Base-by-base conservation (phyloP, 2,113 vertebrate genomes). In the Pipra filicauda region DNA sequence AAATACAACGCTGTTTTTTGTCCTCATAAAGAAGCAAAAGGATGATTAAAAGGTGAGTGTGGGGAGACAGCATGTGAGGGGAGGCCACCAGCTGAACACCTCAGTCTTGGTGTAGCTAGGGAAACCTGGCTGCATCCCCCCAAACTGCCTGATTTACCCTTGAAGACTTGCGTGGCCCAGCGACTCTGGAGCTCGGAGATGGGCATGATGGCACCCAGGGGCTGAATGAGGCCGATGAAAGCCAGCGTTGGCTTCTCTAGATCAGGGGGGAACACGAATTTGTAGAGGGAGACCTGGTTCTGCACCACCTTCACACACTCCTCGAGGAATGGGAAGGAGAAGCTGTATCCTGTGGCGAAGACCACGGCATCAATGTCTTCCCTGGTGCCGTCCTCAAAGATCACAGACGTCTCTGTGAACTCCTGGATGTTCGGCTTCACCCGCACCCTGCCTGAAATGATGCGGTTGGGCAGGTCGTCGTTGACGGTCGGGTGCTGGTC, bases 261-360 rank as follows among this genome's bases (percentile, higher is more conserved):
- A 24, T 97, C 95, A 4, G 98, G 97, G 7, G 98, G 98, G 54
- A 99, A 99, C 74, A 99, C 2, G 12, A 58, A 98, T 95, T 98
- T 99, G 89, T 99, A 99, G 24, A 99, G 96, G 2, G 91, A 27
- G 41, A 98, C 18, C 91, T 98, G 97, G 90, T 98, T 97, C 7
- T 97, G 83, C 37, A 98, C 96, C 59, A 98, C 98, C 30, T 96
- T 93, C 35, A 99, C 69, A 1, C 59, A 96, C 24, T 95, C 66
- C 26, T 98, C 97, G 1, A 99, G 98, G 85, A 99, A 99, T 2
- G 98, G 97, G 91, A 99, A 99, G 19, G 52, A 93, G 92, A 96
- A 96, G 28, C 49, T 97, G 86, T 99, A 99, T 80, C 99, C 99
- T 0, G 99, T 99, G 78, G 99, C 99, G 55, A 99, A 99, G 62